A percentile compares a stretch with the other conserved stretches of the same genome.
Conservation (phyloP, 2,113 vertebrate genomes). For the Carassius auratus region DNA sequence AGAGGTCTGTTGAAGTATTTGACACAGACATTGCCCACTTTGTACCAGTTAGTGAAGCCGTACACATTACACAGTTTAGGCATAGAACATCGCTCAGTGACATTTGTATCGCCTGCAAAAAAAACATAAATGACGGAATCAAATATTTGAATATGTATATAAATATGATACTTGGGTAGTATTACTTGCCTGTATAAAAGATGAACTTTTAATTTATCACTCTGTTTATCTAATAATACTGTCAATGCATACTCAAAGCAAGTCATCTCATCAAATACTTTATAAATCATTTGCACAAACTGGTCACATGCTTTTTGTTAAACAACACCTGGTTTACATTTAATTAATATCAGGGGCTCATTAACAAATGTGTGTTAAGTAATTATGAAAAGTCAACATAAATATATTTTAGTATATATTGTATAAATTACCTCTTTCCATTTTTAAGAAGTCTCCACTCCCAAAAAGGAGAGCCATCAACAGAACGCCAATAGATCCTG, state of each 20-base stretch:
- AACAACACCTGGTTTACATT: background rate
- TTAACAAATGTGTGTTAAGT: background rate
- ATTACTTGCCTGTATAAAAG: background rate
- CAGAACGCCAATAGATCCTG: background rate
- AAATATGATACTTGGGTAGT: background rate
- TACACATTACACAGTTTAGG: background rate
- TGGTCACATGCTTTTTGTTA: background rate
- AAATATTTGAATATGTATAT: background rate
- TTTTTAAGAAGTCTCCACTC: constrained; percentile 6
- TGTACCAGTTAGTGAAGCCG: background rate
- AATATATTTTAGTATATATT: background rate
- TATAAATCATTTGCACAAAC: background rate
- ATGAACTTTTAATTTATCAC: background rate
- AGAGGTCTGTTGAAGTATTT: background rate
- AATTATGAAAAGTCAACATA: background rate
- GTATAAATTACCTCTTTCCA: background rate
- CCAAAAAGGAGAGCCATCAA: background rate
- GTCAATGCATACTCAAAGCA: background rate
- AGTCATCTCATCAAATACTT: background rate
- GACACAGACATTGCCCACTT: background rate
- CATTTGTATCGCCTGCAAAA: background rate
- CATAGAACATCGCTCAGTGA: background rate
- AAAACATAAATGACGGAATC: background rate
- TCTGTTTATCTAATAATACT: background rate
- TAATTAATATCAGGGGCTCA: background rate